Base-by-base conservation (phyloP, 2,113 vertebrate species). In the Okapia johnstoni region DNA sequence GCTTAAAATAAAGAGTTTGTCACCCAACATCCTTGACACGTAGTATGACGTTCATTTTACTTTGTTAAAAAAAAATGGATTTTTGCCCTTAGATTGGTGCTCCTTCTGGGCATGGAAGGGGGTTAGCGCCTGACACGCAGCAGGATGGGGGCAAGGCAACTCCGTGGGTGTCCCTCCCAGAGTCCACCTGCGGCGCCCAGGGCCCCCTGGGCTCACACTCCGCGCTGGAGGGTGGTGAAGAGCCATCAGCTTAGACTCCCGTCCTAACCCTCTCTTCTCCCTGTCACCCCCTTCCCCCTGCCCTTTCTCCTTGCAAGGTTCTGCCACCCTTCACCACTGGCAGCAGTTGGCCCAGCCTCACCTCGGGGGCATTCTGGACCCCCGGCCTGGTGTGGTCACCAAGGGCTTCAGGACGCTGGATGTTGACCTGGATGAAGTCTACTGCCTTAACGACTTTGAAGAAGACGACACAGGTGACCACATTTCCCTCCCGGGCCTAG, bases 291-390 rank as follows among this genome's bases (percentile, higher is more conserved):
- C 52, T 70, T 33, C 87, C 30, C 26, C 10, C n/a, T 0, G 1
- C 66, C 66, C 66, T 70, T 70, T 97, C 98, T 48, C 93, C 57
- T 97, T 96, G 92, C 90, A 98, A 99, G 99, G 99, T 97, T 99
- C 99, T 63, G 99, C 99, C 94, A 99, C 99, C n/a, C 99, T 99
- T 93, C 99, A 99, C 96, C 99, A 99, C 23, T 99, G 99, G 99
- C 99, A 99, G 98, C 99, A 99, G 99, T 94, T 99, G 98, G 99
- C 99, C 94, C 99, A 99, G 97, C 99, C 99, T 97, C 99, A 99
- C 98, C 99, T 99, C 46, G 99, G 99, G 0, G 99, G 99, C 60
- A 99, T 99, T 97, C 98, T 99, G 98, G 99, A 99, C 97, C 98
- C 99, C 0, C 99, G 99, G 97, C 99, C 99, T 0, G 99, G 99